Percentiles rank a stretch among this genome's conserved stretches.
These are phyloP conservation scores for Penelope pileata DNA, from an alignment of 2,113 vertebrate genomes.

Conservation along the genomic window DNA sequence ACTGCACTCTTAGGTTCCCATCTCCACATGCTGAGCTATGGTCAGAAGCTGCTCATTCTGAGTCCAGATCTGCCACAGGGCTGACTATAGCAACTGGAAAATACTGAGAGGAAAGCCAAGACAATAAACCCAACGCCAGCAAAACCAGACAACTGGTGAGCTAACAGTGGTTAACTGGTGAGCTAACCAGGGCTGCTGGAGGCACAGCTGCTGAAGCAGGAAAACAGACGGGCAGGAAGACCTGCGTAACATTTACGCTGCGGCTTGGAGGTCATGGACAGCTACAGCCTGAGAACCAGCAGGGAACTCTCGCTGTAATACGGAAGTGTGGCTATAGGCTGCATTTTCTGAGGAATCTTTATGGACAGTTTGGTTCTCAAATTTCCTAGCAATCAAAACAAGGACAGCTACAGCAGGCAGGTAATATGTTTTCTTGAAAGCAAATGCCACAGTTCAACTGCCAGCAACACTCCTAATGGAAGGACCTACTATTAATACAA, in stretches of 20 bases:
- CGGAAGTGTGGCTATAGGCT: neutral
- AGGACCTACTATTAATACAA: neutral
- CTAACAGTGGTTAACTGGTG: too few relatives aligned
- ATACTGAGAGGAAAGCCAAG: neutral
- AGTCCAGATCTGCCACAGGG: neutral
- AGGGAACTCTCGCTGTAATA: neutral
- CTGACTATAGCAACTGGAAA: neutral
- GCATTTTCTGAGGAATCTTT: neutral
- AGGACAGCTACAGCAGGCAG: neutral
- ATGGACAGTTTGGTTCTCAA: neutral
- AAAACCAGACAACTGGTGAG: neutral
- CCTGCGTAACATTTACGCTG: neutral
- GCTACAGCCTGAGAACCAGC: neutral
- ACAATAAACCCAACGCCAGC: neutral
- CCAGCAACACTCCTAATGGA: neutral
- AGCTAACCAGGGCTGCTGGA: neutral
- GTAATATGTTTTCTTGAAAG: neutral
- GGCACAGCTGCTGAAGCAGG: rapidly evolving
- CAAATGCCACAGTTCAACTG: rapidly evolving
- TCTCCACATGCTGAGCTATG: neutral
- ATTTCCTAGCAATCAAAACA: neutral
- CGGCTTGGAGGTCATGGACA: neutral
- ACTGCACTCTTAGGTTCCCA: neutral
- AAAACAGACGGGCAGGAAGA: neutral
- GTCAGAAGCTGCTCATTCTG: neutral